Base-by-base conservation (phyloP, 1,140 invertebrate species). In the Polyergus mexicanus region DNA sequence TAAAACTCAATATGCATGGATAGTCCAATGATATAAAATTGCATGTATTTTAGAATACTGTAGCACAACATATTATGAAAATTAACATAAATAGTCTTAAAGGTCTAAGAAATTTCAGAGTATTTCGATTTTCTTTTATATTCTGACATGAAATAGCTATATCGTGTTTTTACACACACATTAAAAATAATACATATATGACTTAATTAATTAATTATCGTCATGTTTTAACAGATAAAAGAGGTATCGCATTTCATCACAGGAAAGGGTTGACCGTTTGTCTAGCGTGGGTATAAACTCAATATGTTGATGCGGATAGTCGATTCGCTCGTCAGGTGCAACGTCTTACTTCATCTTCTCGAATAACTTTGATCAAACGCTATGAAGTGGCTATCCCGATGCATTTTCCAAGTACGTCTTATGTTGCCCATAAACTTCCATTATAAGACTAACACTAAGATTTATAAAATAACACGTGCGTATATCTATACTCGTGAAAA, bases 291-390 rank as follows among this genome's bases (percentile, higher is more conserved):
- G 2, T 13, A 2, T 72, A 72, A 81, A 81, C 51, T 16, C 25
- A 54, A 72, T 71, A 72, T 32, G 38, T 58, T 81, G 78, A 81
- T 51, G 35, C 51, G 41, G 51, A 25, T 19, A 41, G 19, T 13
- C 65, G 65, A n/a, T 54, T 69, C 47, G 16, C 47, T 28, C 22
- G n/a, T 69, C 19, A 81, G 71, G 8, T 58, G 35, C 35, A 41
- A 71, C 32, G 13, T 78, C 47, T 51, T 25, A 47, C n/a, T 77
- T 51, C 2, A 35, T 69, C 69, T 80, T 69, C 65, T 80, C 32
- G 47, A 25, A 41, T 81, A 11, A 71, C 25, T 44, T 51, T 71
- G 25, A 22, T 71, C 65, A 41, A 81, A 71, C 1, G 16, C 58
- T 71, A 69, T 80, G 71, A 81, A 81, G 19, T 72, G 62, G 28